Conservation (phyloP, 2,888 invertebrate species). For the Apeira syringaria region DNA sequence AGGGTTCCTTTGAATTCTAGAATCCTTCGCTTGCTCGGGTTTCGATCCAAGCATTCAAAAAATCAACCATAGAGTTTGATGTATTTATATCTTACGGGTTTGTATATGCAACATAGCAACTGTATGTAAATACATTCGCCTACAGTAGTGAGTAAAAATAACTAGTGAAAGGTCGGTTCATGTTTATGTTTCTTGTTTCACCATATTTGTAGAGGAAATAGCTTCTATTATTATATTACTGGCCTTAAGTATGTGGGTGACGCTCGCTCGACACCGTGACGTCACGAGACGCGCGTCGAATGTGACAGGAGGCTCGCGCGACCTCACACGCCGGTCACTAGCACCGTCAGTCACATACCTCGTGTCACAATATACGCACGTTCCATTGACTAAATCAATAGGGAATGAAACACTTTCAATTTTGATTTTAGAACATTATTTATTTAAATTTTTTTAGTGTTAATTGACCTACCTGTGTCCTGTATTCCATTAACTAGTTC, state of each 20-base stretch:
- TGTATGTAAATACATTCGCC: constrained; percentile 2
- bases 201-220: constrained; percentile 26
- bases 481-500: too few relatives aligned
- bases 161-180: background rate
- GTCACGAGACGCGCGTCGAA: constrained; percentile 47
- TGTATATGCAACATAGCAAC: too few relatives aligned
- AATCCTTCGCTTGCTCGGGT: too few relatives aligned
- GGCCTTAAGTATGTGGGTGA: constrained; percentile 24
- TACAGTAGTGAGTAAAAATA: constrained; percentile 2
- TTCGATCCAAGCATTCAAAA: too few relatives aligned
- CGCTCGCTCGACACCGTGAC: constrained; percentile 38
- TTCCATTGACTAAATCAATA: constrained; percentile 7
- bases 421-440: constrained; percentile 10
- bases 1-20: too few relatives aligned
- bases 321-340: constrained; percentile 22
- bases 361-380: constrained; percentile 24
- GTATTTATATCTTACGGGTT: too few relatives aligned
- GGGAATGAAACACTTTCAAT: constrained; percentile 11
- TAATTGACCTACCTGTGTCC: too few relatives aligned
- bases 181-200: constrained; percentile 10
- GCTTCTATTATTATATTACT: constrained; percentile 19
- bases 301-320: constrained; percentile 21
- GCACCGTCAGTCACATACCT: constrained; percentile 27
- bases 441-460: background rate
- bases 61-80: too few relatives aligned